Evolutionary conservation across 2,113 vertebrate species (phyloP).

Genomic region (Tupaia chinensis): DNA sequence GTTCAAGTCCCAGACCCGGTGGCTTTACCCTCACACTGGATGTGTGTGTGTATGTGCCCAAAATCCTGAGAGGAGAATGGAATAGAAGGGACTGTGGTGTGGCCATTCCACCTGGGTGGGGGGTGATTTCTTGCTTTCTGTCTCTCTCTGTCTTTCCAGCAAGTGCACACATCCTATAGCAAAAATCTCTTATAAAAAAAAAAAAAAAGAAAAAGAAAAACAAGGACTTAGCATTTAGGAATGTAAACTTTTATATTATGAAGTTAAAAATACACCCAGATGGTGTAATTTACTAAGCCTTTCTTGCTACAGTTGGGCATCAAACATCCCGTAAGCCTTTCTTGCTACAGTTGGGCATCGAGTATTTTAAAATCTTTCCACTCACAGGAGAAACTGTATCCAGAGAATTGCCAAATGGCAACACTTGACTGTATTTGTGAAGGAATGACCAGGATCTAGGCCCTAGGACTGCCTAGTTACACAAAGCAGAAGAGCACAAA

Average conservation of each 20-base stretch:
- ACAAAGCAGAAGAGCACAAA: not conserved
- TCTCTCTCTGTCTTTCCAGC: too few species aligned
- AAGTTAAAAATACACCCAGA: constrained; percentile 28
- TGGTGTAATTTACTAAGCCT: not conserved
- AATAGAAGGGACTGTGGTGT: too few species aligned
- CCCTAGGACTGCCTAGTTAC: not conserved
- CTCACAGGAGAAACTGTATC: not conserved
- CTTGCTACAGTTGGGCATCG: not conserved
- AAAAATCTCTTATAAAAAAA: too few species aligned
- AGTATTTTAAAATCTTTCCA: not conserved
- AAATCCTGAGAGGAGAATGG: too few species aligned
- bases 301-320: not conserved
- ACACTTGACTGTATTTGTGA: not conserved
- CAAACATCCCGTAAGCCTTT: not conserved
- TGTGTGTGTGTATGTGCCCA: too few species aligned
- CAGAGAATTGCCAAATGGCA: not conserved
- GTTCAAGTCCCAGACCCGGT: too few species aligned
- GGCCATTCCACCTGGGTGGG: too few species aligned
- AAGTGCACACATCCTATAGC: too few species aligned
- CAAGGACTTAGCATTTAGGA: too few species aligned
- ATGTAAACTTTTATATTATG: not conserved
- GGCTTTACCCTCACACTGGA: too few species aligned
- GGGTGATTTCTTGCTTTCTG: too few species aligned
- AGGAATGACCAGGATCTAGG: not conserved
- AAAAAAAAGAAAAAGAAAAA: too few species aligned